A percentile compares a stretch with the other conserved stretches of the same genome.
phyloP scores from a whole-genome alignment of 2,113 vertebrate genomes.

The Notarius quadriscutis region DNA sequence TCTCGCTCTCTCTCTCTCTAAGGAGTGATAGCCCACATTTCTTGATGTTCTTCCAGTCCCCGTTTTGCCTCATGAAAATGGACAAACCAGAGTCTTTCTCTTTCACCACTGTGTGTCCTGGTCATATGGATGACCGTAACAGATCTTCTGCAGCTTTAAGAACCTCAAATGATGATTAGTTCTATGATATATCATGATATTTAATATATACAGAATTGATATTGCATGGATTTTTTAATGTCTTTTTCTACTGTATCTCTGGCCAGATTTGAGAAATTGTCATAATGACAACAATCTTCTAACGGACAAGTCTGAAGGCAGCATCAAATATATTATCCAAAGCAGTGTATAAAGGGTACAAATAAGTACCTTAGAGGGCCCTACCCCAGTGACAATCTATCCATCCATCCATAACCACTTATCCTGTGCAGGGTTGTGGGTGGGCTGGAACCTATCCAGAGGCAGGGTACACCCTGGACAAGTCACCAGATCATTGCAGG shows the following conservation, averaged over 20 bases:
- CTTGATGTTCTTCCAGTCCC: conserved; percentile 71
- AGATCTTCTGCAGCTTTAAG: not conserved
- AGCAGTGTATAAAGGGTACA: too few relatives aligned
- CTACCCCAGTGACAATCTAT: too few relatives aligned
- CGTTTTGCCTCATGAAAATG: conserved; percentile 49
- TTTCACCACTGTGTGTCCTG: not conserved
- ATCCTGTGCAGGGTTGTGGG: too few relatives aligned
- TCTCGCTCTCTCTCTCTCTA: conserved; percentile 47
- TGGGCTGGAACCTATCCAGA: too few relatives aligned
- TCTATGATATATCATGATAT: not conserved
- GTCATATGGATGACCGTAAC: not conserved
- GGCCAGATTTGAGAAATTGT: not conserved
- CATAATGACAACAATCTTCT: not conserved
- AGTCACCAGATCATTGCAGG: too few relatives aligned
- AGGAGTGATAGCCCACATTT: conserved; percentile 55
- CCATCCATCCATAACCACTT: too few relatives aligned
- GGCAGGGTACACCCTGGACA: too few relatives aligned
- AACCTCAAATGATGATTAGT: not conserved
- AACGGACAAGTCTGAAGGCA: not conserved
- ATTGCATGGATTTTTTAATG: not conserved
- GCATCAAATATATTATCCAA: too few relatives aligned
- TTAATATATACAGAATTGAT: not conserved
- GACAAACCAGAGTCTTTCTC: conserved; percentile 59
- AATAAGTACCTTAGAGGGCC: too few relatives aligned
- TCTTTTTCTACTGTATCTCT: not conserved